Evolutionary conservation across 64 coral and sea anemone species (phyloP), one percentile per base, ranked within the genome.

Genomic region (Orbicella faveolata): DNA sequence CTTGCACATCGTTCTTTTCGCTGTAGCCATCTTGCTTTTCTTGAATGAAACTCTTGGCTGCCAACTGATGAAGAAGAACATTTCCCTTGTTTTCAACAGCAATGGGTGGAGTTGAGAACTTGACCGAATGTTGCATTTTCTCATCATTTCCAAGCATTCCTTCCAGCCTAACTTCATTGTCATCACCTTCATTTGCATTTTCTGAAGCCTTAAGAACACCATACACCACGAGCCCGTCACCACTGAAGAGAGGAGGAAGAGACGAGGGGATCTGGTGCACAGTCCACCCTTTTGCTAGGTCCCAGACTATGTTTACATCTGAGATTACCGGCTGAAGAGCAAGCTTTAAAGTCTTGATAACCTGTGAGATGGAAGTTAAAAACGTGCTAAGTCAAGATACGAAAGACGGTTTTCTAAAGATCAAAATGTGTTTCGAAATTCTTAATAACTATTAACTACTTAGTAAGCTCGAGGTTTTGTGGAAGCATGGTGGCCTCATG

Each of bases 1-100:
- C 17, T n/a, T 20, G 52, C 37, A 5, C 37, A 15, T 30, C 65
- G 37, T 70, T 21, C 1, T 4, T 14, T 64, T 52, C 66, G 54
- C 34, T 81, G 17, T 53, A 15, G 34, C 34, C 73, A 74, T 81
- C 57, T 18, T 94, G 79, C 13, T 88, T 80, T 87, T 79, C 89
- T 76, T 87, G 73, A 64, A 94, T 94, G 26, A 64, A 91, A 75
- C 18, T 87, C 72, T 94, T 94, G 9, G 93, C 93, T 74, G 93
- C 93, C 34, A 94, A 41, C 30, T 80, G 11, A 77, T 94, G 93
- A 33, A 94, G 81, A 41, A 86, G 78, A 6, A 65, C 62, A 59
- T 36, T 33, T 30, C 18, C 36, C 17, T 77, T 34, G 17, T 52
- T 41, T 26, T 68, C 35, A 33, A 41, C 21, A 57, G 30, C 77